These are phyloP conservation scores for Scolopax bukidnonensis DNA, from an alignment of 2,797 vertebrate genomes.

Conservation along the genomic window DNA sequence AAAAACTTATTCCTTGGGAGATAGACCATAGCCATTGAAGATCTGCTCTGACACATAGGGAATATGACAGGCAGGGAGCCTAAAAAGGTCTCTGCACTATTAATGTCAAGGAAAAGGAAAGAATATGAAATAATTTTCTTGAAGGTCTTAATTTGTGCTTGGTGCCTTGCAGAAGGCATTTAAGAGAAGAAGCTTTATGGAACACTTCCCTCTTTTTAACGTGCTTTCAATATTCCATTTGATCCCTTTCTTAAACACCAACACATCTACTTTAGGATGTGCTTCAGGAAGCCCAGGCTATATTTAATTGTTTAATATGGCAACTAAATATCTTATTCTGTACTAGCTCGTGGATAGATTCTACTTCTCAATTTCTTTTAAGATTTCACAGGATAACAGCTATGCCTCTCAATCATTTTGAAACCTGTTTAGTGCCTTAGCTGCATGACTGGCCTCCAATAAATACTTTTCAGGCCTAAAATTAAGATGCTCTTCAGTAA, in stretches of 20 bases:
- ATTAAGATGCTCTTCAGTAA: not conserved
- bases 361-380: not conserved
- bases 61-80: not conserved
- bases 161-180: not conserved
- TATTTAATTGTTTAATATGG: not conserved
- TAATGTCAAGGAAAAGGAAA: not conserved
- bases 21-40: not conserved
- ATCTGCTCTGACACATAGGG: not conserved
- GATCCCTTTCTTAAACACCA: not conserved
- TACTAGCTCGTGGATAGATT: not conserved
- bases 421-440: not conserved
- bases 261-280: not conserved
- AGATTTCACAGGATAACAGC: not conserved
- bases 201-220: not conserved
- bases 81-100: not conserved
- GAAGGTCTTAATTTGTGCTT: not conserved
- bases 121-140: not conserved
- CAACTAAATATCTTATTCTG: not conserved
- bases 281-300: not conserved
- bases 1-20: not conserved
- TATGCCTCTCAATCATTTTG: not conserved
- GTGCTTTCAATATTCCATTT: not conserved
- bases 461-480: not conserved
- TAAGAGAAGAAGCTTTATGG: not conserved
- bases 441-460: not conserved